A percentile compares a stretch with the other conserved stretches of the same genome.
Evolutionary conservation across 2,113 vertebrate genomes (phyloP).

Genomic region (Onychostruthus taczanowskii): DNA sequence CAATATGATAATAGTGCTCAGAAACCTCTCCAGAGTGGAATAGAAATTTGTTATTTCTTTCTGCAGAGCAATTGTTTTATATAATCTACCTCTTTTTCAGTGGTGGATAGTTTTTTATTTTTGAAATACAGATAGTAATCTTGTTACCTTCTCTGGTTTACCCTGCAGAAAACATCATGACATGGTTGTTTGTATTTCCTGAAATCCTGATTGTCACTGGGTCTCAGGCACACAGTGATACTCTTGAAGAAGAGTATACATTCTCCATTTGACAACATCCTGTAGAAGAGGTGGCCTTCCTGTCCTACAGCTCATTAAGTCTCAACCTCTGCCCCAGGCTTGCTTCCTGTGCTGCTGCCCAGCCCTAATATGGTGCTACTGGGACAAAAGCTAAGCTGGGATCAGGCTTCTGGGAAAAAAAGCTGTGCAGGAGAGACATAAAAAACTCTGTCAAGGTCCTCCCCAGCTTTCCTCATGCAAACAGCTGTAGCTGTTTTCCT

Average conservation of each 20-base stretch:
- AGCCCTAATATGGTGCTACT: fast-evolving
- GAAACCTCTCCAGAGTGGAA: not conserved
- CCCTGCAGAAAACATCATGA: not conserved
- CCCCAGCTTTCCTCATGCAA: not conserved
- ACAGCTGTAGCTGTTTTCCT: not conserved
- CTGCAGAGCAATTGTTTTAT: not conserved
- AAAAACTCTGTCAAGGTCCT: not conserved
- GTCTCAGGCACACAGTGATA: too few species aligned
- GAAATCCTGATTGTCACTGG: not conserved
- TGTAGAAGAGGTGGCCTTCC: not conserved
- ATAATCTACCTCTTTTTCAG: not conserved
- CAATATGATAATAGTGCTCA: not conserved
- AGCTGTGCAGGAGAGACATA: not conserved
- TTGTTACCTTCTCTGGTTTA: not conserved
- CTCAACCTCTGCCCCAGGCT: not conserved
- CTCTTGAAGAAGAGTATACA: not conserved
- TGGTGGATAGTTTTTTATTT: not conserved
- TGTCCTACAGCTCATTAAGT: not conserved
- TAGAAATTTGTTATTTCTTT: not conserved
- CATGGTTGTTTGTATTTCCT: not conserved
- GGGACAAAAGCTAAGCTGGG: not conserved
- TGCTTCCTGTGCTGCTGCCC: not conserved
- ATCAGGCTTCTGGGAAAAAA: not conserved
- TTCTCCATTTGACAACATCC: not conserved
- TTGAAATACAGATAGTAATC: not conserved